phyloP scores from a whole-genome alignment of 2,113 vertebrate species.

The Echinops telfairi region DNA sequence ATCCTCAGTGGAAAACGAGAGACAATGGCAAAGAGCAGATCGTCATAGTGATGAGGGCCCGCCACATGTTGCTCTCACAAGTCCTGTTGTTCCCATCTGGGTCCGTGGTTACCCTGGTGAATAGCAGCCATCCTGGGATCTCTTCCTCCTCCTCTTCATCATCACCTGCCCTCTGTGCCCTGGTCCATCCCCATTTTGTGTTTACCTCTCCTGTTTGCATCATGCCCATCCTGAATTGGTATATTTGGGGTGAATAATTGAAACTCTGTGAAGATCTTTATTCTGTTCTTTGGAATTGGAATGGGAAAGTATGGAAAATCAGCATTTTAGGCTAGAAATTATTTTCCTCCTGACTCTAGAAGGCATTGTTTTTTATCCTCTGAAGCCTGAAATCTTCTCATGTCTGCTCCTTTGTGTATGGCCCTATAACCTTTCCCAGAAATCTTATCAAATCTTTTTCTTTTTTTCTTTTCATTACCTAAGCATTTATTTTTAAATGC shows the following conservation, averaged over 20 bases:
- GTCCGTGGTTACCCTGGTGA: too few species aligned
- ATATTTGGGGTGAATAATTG: slow-evolving; percentile 14
- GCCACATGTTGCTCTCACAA: too few species aligned
- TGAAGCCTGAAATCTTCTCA: slow-evolving; percentile 21
- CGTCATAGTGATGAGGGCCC: too few species aligned
- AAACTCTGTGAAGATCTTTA: slow-evolving; percentile 18
- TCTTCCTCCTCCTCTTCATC: too few species aligned
- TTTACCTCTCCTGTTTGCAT: slow-evolving; percentile 34
- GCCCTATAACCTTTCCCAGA: background rate
- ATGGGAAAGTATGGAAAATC: background rate
- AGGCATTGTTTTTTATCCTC: background rate
- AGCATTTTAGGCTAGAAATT: slow-evolving; percentile 13
- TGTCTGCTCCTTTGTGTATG: background rate
- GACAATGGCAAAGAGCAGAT: too few species aligned
- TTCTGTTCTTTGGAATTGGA: background rate
- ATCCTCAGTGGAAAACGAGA: too few species aligned
- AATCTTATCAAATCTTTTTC: background rate
- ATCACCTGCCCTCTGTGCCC: background rate
- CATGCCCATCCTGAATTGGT: background rate
- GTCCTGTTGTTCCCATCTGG: too few species aligned
- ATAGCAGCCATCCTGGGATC: too few species aligned
- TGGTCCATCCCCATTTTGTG: background rate
- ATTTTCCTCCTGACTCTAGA: slow-evolving; percentile 41
- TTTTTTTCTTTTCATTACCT: background rate
- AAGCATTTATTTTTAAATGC: too few species aligned